Evolutionary conservation across 2,113 vertebrate species (phyloP).

Genomic region (Pholis gunnellus): DNA sequence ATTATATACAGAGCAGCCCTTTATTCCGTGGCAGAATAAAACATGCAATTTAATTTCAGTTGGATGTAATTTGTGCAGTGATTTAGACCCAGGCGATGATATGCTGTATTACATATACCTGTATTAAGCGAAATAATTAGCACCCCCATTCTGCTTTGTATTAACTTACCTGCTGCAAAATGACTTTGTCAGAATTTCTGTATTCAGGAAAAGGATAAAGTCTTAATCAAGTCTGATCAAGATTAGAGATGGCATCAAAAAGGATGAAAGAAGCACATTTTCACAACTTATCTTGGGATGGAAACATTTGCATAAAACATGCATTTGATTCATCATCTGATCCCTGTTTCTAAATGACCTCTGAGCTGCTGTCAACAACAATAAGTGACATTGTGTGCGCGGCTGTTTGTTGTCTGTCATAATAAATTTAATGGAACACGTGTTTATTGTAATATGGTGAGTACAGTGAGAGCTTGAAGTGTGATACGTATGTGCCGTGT

Average conservation of each 20-base stretch:
- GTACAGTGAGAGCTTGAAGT: background rate
- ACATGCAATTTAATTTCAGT: background rate
- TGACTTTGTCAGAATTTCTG: constrained; percentile 6
- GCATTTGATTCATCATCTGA: constrained; percentile 7
- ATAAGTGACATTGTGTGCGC: background rate
- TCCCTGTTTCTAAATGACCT: constrained; percentile 15
- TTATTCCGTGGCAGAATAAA: background rate
- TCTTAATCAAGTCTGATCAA: background rate
- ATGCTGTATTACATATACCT: background rate
- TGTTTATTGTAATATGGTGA: background rate
- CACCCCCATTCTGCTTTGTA: constrained; percentile 1
- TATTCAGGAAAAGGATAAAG: constrained; percentile 2
- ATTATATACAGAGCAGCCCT: background rate
- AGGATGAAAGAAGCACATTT: constrained; percentile 26
- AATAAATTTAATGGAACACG: constrained; percentile 1
- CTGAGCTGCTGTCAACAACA: constrained; percentile 1
- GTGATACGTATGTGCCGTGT: too few species aligned
- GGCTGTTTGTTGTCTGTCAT: background rate
- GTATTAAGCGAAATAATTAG: background rate
- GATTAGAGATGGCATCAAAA: constrained; percentile 9
- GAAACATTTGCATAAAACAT: constrained; percentile 20
- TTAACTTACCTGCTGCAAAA: background rate
- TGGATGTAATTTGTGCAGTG: background rate
- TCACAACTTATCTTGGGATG: background rate
- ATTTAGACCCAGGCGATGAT: background rate